These are phyloP conservation scores for Falco columbarius DNA, from an alignment of 2,797 vertebrate species.

Conservation along the genomic window DNA sequence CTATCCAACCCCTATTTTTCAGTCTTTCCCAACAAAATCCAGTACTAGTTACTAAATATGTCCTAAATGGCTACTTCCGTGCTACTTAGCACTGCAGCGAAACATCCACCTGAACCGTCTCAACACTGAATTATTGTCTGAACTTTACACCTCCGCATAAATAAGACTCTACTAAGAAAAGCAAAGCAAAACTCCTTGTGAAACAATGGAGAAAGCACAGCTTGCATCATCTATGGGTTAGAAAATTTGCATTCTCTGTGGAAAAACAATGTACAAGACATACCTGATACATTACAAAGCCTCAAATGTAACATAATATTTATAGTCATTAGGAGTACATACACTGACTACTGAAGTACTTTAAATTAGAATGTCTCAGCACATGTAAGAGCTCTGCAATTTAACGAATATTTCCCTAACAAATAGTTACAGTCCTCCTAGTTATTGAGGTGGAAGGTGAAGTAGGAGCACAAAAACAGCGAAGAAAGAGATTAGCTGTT, in stretches of 20 bases:
- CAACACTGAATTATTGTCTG: background rate
- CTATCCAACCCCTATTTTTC: background rate
- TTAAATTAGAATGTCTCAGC: background rate
- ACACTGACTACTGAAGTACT: background rate
- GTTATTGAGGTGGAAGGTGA: constrained; percentile 44
- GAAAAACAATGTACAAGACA: background rate
- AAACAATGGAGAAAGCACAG: background rate
- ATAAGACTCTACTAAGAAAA: background rate
- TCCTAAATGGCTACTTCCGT: background rate
- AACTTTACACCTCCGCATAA: background rate
- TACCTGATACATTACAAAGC: background rate
- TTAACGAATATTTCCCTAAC: constrained; percentile 23
- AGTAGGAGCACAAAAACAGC: constrained; percentile 9
- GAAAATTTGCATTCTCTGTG: background rate
- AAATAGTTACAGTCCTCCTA: constrained; percentile 1
- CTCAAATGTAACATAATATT: background rate
- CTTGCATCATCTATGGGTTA: background rate
- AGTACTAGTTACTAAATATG: background rate
- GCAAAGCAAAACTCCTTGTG: background rate
- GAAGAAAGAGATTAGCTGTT: constrained; percentile 12
- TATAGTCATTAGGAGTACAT: constrained; percentile 1
- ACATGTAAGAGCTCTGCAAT: constrained; percentile 5
- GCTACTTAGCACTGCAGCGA: background rate
- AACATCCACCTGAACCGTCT: background rate
- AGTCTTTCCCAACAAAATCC: background rate